Conservation (phyloP, 2,888 invertebrate genomes). For the Bugula neritina region DNA sequence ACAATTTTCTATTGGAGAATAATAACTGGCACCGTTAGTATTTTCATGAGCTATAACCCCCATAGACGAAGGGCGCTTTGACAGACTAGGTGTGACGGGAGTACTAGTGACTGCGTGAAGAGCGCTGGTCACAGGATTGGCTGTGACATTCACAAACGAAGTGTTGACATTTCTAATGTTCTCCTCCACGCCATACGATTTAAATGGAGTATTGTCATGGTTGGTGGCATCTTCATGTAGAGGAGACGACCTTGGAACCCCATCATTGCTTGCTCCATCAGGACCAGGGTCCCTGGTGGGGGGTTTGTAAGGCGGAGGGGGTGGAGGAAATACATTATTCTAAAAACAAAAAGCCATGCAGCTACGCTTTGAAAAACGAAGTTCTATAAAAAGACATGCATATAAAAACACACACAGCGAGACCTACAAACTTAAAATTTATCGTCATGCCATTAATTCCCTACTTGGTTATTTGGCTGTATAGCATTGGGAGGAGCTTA, state of each 20-base stretch:
- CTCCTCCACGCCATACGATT: neutral
- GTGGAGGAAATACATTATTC: slow-evolving; percentile 25
- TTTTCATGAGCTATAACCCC: neutral
- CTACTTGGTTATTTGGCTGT: too few relatives aligned
- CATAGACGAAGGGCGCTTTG: too few relatives aligned
- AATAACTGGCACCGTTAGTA: neutral
- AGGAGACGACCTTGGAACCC: slow-evolving; percentile 15
- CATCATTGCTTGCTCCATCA: slow-evolving; percentile 27
- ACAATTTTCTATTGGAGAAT: neutral
- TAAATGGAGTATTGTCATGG: neutral
- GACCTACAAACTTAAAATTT: too few relatives aligned
- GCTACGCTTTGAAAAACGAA: too few relatives aligned
- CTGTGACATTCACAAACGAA: neutral
- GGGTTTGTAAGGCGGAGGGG: slow-evolving; percentile 26
- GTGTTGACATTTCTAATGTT: neutral
- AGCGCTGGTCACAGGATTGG: neutral
- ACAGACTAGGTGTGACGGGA: neutral
- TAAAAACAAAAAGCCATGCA: neutral
- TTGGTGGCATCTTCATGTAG: neutral
- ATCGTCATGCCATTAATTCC: too few relatives aligned
- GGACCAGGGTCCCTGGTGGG: slow-evolving; percentile 22
- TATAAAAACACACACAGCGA: too few relatives aligned
- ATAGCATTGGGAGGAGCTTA: too few relatives aligned
- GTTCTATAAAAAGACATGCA: too few relatives aligned
- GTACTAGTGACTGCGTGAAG: neutral